These are phyloP conservation scores for Loris lydekkerianus DNA, from an alignment of 2,797 vertebrate species.

Conservation along the genomic window DNA sequence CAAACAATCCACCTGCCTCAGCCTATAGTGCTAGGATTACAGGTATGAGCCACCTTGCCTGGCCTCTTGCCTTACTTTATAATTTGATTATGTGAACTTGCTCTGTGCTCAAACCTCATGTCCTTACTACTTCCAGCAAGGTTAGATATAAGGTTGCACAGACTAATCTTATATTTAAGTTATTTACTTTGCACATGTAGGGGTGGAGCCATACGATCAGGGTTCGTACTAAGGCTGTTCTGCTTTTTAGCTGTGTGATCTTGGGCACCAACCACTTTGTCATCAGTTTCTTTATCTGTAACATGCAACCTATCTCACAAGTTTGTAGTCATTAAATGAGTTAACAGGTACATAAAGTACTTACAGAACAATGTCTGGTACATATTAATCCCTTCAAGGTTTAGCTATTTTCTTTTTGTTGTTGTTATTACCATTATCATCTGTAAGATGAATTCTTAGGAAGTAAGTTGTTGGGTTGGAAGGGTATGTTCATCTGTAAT, in stretches of 20 bases:
- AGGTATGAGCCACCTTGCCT: too few relatives aligned
- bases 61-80: constrained; percentile 24
- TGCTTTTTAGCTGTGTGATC: constrained; percentile 17
- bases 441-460: constrained; percentile 20
- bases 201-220: background rate
- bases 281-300: constrained; percentile 26
- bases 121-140: background rate
- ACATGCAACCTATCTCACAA: constrained; percentile 14
- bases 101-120: background rate
- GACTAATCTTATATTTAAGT: background rate
- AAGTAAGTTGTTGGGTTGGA: background rate
- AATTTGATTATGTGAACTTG: constrained; percentile 8
- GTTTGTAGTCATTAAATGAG: background rate
- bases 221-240: background rate
- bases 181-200: background rate
- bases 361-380: constrained; percentile 10
- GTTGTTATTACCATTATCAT: background rate
- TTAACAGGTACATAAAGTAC: background rate
- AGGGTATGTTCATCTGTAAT: constrained; percentile 41
- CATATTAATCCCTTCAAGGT: background rate
- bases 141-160: background rate
- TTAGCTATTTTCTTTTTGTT: background rate
- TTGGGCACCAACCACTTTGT: constrained; percentile 21
- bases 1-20: too few relatives aligned
- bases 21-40: too few relatives aligned